These are phyloP conservation scores for Andrena cerasifolii DNA, from an alignment of 1,140 invertebrate species.

Conservation along the genomic window DNA sequence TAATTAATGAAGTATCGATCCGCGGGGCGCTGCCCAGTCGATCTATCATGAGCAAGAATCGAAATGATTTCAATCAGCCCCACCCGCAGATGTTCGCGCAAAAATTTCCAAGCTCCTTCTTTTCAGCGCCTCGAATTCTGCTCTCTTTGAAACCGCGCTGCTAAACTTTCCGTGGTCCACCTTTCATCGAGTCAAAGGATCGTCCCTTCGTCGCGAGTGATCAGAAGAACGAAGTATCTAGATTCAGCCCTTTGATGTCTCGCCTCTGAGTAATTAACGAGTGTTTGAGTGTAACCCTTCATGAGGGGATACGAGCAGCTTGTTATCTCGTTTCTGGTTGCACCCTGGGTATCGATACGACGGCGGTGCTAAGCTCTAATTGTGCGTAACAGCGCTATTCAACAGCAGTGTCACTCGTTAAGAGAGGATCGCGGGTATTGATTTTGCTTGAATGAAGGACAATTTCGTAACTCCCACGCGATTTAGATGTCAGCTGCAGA, in stretches of 20 bases:
- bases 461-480: too few species aligned
- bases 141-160: slow-evolving; percentile 7
- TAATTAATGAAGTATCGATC: slow-evolving; percentile 55
- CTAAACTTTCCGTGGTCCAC: slow-evolving; percentile 13
- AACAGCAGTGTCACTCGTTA: too few species aligned
- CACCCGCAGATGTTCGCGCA: neutral
- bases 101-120: neutral
- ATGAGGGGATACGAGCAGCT: neutral
- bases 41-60: slow-evolving; percentile 10
- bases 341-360: neutral
- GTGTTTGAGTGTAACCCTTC: slow-evolving; percentile 4
- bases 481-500: neutral
- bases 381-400: too few species aligned
- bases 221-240: slow-evolving; percentile 8
- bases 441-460: too few species aligned
- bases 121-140: neutral
- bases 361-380: too few species aligned
- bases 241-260: slow-evolving; percentile 8
- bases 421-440: too few species aligned
- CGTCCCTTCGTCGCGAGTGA: slow-evolving; percentile 3
- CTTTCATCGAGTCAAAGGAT: slow-evolving; percentile 22
- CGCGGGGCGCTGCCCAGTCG: neutral
- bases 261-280: slow-evolving; percentile 16
- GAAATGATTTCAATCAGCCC: slow-evolving; percentile 40
- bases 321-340: neutral